phyloP scores from a whole-genome alignment of 2,797 vertebrate genomes.

The Gila robusta region DNA sequence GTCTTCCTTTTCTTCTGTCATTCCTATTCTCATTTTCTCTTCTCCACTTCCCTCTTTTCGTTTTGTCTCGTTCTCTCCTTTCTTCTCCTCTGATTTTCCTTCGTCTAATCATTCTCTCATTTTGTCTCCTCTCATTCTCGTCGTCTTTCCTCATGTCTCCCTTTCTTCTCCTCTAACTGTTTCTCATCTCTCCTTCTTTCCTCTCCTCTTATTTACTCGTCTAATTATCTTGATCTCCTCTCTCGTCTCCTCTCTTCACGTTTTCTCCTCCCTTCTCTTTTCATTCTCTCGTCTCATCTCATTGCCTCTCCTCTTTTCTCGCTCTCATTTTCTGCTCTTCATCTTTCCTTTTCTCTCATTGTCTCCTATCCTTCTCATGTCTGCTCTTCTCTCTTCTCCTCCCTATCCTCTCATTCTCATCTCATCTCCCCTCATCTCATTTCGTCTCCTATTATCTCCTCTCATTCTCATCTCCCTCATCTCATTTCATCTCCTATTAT shows the following conservation, averaged over 20 bases:
- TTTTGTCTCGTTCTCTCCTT: neutral
- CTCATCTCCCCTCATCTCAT: neutral
- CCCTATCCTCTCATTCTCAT: neutral
- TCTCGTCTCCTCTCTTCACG: neutral
- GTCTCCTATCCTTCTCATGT: no score
- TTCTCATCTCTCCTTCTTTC: conserved; percentile 2
- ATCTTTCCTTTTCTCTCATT: neutral
- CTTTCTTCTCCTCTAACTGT: no score
- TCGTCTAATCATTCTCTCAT: neutral
- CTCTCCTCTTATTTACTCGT: neutral
- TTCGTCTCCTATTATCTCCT: neutral
- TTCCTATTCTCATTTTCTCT: neutral
- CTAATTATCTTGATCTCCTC: neutral
- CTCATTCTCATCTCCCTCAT: neutral
- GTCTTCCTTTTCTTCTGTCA: neutral
- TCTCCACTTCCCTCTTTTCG: neutral
- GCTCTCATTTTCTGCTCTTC: neutral
- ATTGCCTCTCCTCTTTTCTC: neutral
- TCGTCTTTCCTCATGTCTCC: neutral
- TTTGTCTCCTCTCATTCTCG: neutral
- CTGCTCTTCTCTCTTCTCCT: neutral
- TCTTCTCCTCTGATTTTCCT: neutral
- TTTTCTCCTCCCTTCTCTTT: neutral
- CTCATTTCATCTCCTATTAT: neutral
- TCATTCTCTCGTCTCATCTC: neutral